Conservation (phyloP, 23 tunicate genomes). For the Phallusia fumigata region DNA sequence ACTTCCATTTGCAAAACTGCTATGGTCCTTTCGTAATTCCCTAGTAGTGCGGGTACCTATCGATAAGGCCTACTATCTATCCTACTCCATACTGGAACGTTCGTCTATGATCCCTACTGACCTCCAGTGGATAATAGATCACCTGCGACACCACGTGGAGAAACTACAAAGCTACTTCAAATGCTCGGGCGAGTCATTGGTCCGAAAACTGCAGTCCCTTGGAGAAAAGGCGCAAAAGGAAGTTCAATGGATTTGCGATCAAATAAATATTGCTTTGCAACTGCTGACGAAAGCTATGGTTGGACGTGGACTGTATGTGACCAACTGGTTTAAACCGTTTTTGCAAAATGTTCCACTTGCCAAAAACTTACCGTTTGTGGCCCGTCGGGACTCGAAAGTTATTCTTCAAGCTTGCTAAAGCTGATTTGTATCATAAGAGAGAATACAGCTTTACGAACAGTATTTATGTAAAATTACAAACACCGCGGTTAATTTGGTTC, state of each 20-base stretch:
- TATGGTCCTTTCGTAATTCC: conserved; percentile 27
- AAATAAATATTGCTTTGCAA: conserved; percentile 44
- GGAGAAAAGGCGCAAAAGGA: conserved; percentile 20
- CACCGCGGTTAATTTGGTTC: no score
- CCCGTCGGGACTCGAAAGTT: background rate
- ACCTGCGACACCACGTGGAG: conserved; percentile 36
- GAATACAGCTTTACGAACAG: no score
- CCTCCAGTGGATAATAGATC: conserved; percentile 36
- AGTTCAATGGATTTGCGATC: conserved; percentile 17
- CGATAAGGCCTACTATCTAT: conserved; percentile 51
- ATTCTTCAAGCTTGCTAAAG: background rate
- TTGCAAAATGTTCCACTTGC: background rate
- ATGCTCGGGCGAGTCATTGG: conserved; percentile 30
- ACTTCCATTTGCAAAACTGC: conserved; percentile 21
- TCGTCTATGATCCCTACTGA: conserved; percentile 37
- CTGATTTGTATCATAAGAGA: no score
- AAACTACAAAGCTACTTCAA: conserved; percentile 40
- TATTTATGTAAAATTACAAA: no score
- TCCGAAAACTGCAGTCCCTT: conserved; percentile 14
- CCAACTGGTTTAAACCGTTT: conserved; percentile 20
- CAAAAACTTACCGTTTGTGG: background rate
- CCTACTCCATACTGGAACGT: conserved; percentile 39
- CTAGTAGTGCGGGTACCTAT: conserved; percentile 46
- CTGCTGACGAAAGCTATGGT: conserved; percentile 23
- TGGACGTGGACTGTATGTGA: conserved; percentile 8